These are phyloP conservation scores for Danio albolineatus DNA, from an alignment of 2,797 vertebrate genomes.

Conservation along the genomic window DNA sequence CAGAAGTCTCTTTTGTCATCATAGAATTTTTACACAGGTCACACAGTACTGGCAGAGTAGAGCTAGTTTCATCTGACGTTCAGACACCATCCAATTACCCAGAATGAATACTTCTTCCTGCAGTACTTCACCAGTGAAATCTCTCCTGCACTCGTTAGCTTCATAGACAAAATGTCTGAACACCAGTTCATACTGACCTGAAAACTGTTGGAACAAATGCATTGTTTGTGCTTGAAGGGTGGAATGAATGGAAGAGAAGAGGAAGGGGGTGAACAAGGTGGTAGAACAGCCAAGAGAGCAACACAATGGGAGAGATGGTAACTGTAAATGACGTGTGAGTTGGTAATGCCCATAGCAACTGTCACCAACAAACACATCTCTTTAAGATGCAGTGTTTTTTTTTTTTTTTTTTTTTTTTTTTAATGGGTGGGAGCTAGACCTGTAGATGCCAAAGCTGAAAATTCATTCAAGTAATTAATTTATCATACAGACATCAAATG, in stretches of 20 bases:
- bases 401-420: no score
- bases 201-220: constrained; percentile 22
- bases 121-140: constrained; percentile 31
- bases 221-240: constrained; percentile 14
- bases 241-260: not conserved
- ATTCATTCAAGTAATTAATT: not conserved
- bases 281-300: constrained; percentile 44
- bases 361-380: constrained; percentile 56
- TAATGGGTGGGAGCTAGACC: not conserved
- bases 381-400: constrained; percentile 30
- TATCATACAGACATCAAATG: not conserved
- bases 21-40: not conserved
- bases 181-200: constrained; percentile 39
- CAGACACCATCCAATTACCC: constrained; percentile 49
- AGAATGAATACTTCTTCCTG: constrained; percentile 25
- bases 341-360: constrained; percentile 58
- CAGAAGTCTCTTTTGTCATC: not conserved
- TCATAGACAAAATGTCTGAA: constrained; percentile 24
- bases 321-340: constrained; percentile 53
- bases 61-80: constrained; percentile 28
- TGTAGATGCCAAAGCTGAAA: constrained; percentile 21
- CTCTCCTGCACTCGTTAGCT: constrained; percentile 34
- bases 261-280: not conserved
- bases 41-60: constrained; percentile 1
- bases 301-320: constrained; percentile 52